Evolutionary conservation across 2,797 vertebrate species (phyloP), one percentile per base, ranked within the genome.

Genomic region (Morus bassanus): DNA sequence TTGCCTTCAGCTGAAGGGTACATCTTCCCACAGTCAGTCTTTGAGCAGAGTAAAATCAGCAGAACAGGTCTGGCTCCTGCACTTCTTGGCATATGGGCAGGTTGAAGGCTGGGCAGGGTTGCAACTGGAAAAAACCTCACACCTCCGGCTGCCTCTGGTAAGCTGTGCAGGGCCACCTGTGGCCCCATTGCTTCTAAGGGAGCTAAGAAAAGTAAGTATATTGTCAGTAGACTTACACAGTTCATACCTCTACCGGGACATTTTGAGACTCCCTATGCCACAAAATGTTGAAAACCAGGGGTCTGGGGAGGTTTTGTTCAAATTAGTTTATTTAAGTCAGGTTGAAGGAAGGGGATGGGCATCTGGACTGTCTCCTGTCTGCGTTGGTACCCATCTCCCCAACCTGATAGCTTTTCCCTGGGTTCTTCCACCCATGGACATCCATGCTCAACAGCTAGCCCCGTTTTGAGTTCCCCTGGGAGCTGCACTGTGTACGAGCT

Each of bases 131-230:
- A 41, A 70, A 37, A 28, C 3, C 13, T 2, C 48, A 13, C 19
- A 45, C 41, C 70, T 77, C 60, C 0, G 3, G 0, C 17, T 84
- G 69, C 24, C 53, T 43, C 39, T 0, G 0, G 35, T 54, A 50
- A 91, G 69, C 33, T 77, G 48, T 51, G 48, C 77, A 17, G n/a
- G 57, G 45, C 25, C 33, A 88, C 68, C 61, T 78, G 63, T 39
- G 56, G 39, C 13, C 70, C 21, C 48, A 15, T 21, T 41, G 54
- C 54, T 85, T 82, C 93, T 69, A 73, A 57, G 50, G 70, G 53
- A 87, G 48, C 73, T 70, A 27, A 84, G 57, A 45, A 92, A 92
- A 81, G n/a, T 73, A 91, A 77, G 33, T 6, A 0, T 33, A 19
- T 7, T 81, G 50, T 76, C 75, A 82, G 35, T 27, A 80, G 27